phyloP scores from a whole-genome alignment of 2,797 vertebrate genomes.

The Lates japonicus region DNA sequence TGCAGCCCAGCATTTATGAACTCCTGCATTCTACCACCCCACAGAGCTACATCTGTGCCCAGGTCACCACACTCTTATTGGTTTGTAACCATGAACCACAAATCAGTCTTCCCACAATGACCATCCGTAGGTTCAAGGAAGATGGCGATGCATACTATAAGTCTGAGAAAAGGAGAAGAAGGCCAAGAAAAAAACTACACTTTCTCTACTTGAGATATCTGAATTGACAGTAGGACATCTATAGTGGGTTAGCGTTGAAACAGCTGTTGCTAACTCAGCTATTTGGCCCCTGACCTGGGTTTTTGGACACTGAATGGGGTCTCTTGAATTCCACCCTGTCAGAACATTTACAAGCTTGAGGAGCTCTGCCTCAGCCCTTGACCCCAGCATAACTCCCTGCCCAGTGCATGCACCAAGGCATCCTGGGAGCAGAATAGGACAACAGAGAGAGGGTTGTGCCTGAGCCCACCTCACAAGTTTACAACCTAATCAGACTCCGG shows the following conservation, averaged over 20 bases:
- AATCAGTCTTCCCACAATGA: constrained; percentile 32
- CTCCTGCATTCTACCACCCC: constrained; percentile 30
- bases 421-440: constrained; percentile 81
- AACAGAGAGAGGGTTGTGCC: constrained; percentile 71
- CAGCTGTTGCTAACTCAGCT: constrained; percentile 89
- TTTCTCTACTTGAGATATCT: constrained; percentile 12
- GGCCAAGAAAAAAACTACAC: background rate
- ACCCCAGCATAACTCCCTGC: constrained; percentile 79
- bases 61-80: background rate
- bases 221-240: constrained; percentile 28
- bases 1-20: constrained; percentile 33
- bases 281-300: constrained; percentile 90
- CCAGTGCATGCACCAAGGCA: constrained; percentile 82
- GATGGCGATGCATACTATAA: background rate
- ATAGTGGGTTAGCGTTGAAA: constrained; percentile 75
- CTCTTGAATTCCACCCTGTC: constrained; percentile 89
- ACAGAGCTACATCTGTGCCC: constrained; percentile 34
- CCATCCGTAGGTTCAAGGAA: constrained; percentile 24
- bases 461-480: constrained; percentile 87
- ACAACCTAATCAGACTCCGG: constrained; percentile 90
- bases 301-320: constrained; percentile 87
- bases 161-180: background rate
- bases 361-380: constrained; percentile 81
- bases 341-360: constrained; percentile 90
- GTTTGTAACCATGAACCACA: constrained; percentile 36